Percentiles rank a stretch among this genome's conserved stretches.
These are phyloP conservation scores for Periophthalmus magnuspinnatus DNA, from an alignment of 2,797 vertebrate species.

Conservation along the genomic window DNA sequence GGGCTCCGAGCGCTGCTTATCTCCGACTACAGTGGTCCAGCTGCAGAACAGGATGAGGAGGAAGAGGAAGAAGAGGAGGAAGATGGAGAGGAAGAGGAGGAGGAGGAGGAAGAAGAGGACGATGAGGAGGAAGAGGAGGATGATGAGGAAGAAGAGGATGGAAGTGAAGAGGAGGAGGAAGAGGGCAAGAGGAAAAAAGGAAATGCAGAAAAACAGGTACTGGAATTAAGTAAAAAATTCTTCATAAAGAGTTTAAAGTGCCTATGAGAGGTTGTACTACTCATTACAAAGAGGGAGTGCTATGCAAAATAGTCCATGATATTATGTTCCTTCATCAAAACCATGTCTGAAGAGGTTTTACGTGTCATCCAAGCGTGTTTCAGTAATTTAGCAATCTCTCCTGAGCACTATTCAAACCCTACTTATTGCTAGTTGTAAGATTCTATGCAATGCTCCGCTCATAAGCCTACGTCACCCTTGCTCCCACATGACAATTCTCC, in stretches of 20 bases:
- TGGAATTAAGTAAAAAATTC: background rate
- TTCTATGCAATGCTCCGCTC: no score
- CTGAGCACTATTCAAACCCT: no score
- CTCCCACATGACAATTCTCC: no score
- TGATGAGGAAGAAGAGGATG: slow-evolving; percentile 73
- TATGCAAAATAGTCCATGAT: no score
- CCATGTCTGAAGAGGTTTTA: no score
- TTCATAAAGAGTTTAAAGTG: no score
- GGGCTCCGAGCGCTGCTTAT: slow-evolving; percentile 90
- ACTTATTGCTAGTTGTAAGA: no score
- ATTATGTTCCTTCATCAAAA: no score
- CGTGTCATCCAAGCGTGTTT: no score
- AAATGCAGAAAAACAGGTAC: slow-evolving; percentile 89
- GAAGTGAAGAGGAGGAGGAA: slow-evolving; percentile 76
- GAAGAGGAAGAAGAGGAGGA: slow-evolving; percentile 46
- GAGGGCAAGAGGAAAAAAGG: slow-evolving; percentile 82
- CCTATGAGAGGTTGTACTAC: no score
- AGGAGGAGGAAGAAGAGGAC: slow-evolving; percentile 79
- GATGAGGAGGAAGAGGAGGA: slow-evolving; percentile 79
- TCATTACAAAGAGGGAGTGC: background rate
- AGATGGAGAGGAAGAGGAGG: slow-evolving; percentile 70
- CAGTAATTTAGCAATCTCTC: no score
- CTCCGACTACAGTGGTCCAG: slow-evolving; percentile 85
- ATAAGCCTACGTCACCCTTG: no score
- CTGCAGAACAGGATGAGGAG: slow-evolving; percentile 66